Conservation (phyloP, 2,797 vertebrate species). For the Hemitrygon akajei region DNA sequence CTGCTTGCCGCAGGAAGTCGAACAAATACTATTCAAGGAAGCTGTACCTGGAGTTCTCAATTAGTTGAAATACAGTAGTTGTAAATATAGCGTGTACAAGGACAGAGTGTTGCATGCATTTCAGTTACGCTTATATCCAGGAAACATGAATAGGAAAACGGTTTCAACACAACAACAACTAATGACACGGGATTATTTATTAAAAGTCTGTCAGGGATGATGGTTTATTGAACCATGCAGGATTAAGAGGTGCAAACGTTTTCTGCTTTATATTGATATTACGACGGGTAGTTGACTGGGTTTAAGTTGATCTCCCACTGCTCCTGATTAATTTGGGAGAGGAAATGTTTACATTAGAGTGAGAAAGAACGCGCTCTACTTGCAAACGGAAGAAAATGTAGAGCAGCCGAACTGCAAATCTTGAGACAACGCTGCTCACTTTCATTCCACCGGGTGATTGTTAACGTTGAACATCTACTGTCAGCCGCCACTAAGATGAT, state of each 20-base stretch:
- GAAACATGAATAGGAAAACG: not conserved
- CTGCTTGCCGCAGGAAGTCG: too few species aligned
- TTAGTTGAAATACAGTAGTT: not conserved
- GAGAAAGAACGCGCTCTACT: not conserved
- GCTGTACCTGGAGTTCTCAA: not conserved
- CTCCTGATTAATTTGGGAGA: not conserved
- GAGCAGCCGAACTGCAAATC: not conserved
- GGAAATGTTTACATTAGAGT: not conserved
- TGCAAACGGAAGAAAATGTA: not conserved
- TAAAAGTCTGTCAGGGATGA: not conserved
- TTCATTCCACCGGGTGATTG: too few species aligned
- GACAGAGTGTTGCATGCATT: not conserved
- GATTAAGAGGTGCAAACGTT: not conserved
- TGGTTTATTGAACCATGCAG: not conserved
- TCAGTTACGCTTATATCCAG: not conserved
- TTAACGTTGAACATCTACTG: not conserved
- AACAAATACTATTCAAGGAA: not conserved
- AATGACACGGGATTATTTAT: not conserved
- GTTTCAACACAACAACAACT: not conserved
- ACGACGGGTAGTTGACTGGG: not conserved
- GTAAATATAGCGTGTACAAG: not conserved
- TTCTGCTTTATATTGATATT: not conserved
- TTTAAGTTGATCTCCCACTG: not conserved
- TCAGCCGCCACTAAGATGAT: not conserved
- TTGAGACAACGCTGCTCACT: not conserved